Evolutionary conservation across 2,888 invertebrate species (phyloP).

Genomic region (Entomobrya multifasciata): DNA sequence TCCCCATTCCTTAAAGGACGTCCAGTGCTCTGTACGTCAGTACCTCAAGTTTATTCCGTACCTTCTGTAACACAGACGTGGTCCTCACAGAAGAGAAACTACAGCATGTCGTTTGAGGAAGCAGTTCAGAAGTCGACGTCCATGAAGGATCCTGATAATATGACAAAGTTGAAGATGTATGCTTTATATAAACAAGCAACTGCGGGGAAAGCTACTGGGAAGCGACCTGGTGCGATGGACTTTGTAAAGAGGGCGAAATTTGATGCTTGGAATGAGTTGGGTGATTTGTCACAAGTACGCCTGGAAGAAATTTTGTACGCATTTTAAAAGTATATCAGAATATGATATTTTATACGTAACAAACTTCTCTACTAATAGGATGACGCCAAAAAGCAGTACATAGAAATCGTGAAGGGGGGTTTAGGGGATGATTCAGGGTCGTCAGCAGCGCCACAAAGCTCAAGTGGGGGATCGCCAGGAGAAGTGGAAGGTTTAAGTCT

Average conservation of each 20-base stretch:
- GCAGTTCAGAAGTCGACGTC: constrained; percentile 69
- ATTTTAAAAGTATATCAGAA: neutral
- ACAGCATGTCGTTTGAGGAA: constrained; percentile 70
- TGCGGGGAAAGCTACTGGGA: constrained; percentile 82
- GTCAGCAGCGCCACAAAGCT: constrained; percentile 54
- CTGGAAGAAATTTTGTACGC: neutral
- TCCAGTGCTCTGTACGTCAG: neutral
- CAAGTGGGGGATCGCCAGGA: constrained; percentile 51
- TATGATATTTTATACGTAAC: neutral
- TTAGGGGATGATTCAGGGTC: constrained; percentile 32
- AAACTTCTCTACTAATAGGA: constrained; percentile 81
- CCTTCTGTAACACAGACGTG: neutral
- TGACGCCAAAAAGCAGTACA: constrained; percentile 83
- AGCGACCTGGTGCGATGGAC: constrained; percentile 84
- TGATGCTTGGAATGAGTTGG: constrained; percentile 82
- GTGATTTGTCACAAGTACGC: constrained; percentile 82
- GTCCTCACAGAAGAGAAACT: neutral
- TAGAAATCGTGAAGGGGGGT: constrained; percentile 82
- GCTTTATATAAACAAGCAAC: constrained; percentile 84
- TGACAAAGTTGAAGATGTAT: constrained; percentile 82
- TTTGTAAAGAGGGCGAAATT: constrained; percentile 84
- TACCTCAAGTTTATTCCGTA: neutral
- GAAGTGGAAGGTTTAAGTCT: constrained; percentile 77
- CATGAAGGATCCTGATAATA: constrained; percentile 73
- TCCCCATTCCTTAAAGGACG: neutral